Percentiles rank a stretch among this genome's conserved stretches.
Conservation (phyloP, 2,113 vertebrate species). For the Amblyornis subalaris region DNA sequence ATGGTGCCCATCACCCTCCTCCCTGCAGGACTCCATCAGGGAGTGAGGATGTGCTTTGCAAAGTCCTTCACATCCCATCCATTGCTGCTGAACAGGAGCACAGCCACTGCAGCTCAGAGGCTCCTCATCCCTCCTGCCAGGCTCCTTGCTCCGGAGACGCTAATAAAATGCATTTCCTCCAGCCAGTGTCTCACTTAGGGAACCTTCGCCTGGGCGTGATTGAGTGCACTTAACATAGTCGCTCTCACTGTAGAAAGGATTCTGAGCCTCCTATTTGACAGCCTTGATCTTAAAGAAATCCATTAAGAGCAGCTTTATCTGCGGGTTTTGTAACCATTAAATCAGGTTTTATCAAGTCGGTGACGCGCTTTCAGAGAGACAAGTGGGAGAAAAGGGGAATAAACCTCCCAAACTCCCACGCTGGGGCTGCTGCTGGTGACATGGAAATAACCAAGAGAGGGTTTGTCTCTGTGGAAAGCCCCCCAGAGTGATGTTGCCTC, state of each 20-base stretch:
- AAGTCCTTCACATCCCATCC: background rate
- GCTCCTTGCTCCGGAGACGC: background rate
- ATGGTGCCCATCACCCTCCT: rapidly evolving
- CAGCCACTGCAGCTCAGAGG: background rate
- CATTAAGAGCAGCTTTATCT: background rate
- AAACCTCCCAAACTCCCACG: background rate
- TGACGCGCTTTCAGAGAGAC: background rate
- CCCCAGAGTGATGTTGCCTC: background rate
- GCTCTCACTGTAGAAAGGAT: background rate
- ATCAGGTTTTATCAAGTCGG: background rate
- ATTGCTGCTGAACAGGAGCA: background rate
- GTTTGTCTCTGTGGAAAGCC: background rate
- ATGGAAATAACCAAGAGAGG: background rate
- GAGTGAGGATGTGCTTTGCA: rapidly evolving
- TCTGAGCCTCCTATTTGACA: background rate
- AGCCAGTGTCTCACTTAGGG: background rate
- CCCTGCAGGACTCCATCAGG: rapidly evolving
- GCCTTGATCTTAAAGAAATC: conserved; percentile 41
- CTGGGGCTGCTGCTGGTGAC: background rate
- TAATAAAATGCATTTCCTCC: background rate
- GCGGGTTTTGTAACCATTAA: background rate
- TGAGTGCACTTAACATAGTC: conserved; percentile 8
- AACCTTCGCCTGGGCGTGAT: background rate
- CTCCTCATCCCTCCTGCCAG: background rate
- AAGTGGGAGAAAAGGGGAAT: background rate